phyloP scores from a whole-genome alignment of 1,140 invertebrate genomes.

The Lasioglossum baleicum region DNA sequence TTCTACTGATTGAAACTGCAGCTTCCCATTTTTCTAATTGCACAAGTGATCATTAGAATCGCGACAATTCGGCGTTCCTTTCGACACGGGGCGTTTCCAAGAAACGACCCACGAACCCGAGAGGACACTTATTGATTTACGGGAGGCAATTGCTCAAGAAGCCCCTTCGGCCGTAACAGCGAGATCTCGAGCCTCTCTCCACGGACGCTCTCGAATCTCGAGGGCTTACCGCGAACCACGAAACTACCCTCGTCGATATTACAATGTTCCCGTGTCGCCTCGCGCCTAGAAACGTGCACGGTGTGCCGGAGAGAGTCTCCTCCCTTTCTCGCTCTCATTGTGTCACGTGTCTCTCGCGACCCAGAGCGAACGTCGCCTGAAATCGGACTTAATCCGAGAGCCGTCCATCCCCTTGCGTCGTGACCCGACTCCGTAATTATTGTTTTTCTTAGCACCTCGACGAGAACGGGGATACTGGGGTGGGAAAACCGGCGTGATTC shows the following conservation, averaged over 20 bases:
- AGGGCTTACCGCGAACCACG: slow-evolving; percentile 11
- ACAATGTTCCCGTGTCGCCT: not conserved
- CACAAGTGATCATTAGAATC: too few species aligned
- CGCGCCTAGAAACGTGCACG: not conserved
- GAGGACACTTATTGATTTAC: slow-evolving; percentile 62
- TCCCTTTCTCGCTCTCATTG: too few species aligned
- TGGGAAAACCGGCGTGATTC: not conserved
- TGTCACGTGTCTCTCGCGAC: too few species aligned
- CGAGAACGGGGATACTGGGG: too few species aligned
- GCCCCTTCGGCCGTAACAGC: slow-evolving; percentile 25
- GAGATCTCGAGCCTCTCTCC: slow-evolving; percentile 35
- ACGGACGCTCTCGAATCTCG: slow-evolving; percentile 34
- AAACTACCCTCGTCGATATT: slow-evolving; percentile 14
- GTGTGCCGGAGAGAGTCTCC: too few species aligned
- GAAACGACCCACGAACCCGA: slow-evolving; percentile 21
- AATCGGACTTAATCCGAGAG: too few species aligned
- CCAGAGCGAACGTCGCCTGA: too few species aligned
- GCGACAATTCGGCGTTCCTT: not conserved
- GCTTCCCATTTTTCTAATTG: too few species aligned
- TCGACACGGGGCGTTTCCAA: slow-evolving; percentile 17
- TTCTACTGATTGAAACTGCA: too few species aligned
- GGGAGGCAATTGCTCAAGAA: slow-evolving; percentile 48
- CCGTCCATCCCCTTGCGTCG: too few species aligned
- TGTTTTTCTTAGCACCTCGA: too few species aligned
- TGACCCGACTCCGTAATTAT: too few species aligned